Evolutionary conservation across 2,888 invertebrate species (phyloP).

Genomic region (Platerodrilus igneus): DNA sequence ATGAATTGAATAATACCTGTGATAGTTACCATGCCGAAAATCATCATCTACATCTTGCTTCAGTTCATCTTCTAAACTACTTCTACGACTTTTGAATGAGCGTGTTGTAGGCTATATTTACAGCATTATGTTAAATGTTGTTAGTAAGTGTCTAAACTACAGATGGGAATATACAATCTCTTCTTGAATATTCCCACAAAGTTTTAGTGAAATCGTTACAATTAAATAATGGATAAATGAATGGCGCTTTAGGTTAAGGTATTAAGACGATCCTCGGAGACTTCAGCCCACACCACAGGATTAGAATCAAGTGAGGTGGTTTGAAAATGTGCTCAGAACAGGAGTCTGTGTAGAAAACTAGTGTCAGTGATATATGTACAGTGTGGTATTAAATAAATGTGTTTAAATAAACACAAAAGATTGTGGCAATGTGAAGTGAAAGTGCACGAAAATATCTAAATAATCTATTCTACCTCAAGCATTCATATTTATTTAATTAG

Average conservation of each 20-base stretch:
- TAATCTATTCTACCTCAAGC: too few relatives aligned
- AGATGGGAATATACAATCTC: slow-evolving; percentile 16
- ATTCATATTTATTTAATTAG: too few relatives aligned
- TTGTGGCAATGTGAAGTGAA: too few relatives aligned
- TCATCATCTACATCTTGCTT: slow-evolving; percentile 36
- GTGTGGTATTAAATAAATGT: slow-evolving; percentile 34
- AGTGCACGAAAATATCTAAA: too few relatives aligned
- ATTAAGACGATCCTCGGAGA: slow-evolving; percentile 34
- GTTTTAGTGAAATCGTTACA: slow-evolving; percentile 18
- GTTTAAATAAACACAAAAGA: too few relatives aligned
- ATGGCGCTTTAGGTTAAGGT: too few relatives aligned
- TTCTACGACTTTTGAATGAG: slow-evolving; percentile 48
- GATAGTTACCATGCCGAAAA: slow-evolving; percentile 35
- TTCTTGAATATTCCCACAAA: slow-evolving; percentile 4
- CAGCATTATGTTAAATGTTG: slow-evolving; percentile 47
- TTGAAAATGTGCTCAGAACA: slow-evolving; percentile 50
- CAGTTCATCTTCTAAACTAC: slow-evolving; percentile 43
- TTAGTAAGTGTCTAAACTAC: slow-evolving; percentile 38
- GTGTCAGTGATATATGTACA: slow-evolving; percentile 46
- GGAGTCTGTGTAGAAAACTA: slow-evolving; percentile 48
- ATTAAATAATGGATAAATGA: slow-evolving; percentile 19
- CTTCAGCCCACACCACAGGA: slow-evolving; percentile 34
- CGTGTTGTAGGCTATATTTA: slow-evolving; percentile 47
- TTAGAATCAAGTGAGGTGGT: slow-evolving; percentile 50
- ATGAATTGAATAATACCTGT: slow-evolving; percentile 36